These are phyloP conservation scores for Norana najaformis DNA, from an alignment of 2,888 invertebrate species.

Conservation along the genomic window DNA sequence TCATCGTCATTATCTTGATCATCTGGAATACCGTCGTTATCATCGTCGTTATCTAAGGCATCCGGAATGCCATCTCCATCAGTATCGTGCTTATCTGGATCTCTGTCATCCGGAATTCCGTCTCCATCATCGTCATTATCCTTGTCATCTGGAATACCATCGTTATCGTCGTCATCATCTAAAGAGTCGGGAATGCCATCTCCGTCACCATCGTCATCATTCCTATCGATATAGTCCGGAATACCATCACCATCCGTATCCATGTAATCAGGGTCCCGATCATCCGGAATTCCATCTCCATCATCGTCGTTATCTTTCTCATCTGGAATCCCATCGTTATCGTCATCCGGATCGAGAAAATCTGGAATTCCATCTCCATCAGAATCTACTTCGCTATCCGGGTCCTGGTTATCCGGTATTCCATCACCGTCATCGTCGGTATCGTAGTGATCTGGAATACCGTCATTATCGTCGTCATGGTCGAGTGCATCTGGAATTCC, in stretches of 20 bases:
- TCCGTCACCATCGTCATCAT: constrained; percentile 45
- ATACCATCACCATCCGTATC: constrained; percentile 51
- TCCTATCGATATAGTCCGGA: constrained; percentile 50
- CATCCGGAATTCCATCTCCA: constrained; percentile 38
- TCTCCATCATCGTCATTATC: constrained; percentile 38
- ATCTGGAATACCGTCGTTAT: constrained; percentile 30
- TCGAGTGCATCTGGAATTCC: not conserved
- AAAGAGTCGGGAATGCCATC: constrained; percentile 14
- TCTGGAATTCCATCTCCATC: constrained; percentile 36
- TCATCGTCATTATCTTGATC: constrained; percentile 31
- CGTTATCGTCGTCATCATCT: not conserved
- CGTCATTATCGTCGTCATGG: constrained; percentile 29
- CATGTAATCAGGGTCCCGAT: constrained; percentile 40
- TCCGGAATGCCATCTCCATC: constrained; percentile 26
- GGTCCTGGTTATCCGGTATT: constrained; percentile 30
- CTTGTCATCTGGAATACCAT: constrained; percentile 50
- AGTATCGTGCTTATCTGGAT: constrained; percentile 38
- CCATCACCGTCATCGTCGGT: constrained; percentile 40
- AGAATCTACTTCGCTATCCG: constrained; percentile 43
- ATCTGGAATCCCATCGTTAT: constrained; percentile 29
- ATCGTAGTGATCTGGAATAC: constrained; percentile 34
- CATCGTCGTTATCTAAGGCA: constrained; percentile 25
- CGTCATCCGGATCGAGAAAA: constrained; percentile 19
- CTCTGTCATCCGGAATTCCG: constrained; percentile 49
- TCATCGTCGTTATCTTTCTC: constrained; percentile 37